Evolutionary conservation across 2,888 invertebrate species (phyloP), one percentile per base, ranked within the genome.

Genomic region (Willowsia nigromaculata): DNA sequence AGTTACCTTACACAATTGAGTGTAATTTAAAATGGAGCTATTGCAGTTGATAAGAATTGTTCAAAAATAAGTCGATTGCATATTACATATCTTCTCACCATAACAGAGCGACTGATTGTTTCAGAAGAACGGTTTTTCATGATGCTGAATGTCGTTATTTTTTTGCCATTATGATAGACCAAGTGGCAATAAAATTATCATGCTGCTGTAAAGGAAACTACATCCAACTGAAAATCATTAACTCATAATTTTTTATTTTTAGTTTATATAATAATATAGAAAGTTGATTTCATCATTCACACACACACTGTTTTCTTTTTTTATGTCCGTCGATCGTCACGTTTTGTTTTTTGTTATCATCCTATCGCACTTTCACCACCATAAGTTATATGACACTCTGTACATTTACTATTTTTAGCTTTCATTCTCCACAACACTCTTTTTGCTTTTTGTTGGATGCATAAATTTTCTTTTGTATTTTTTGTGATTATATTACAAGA

Each of bases 191-290:
- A n/a, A n/a, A n/a, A n/a, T n/a, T n/a, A n/a, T n/a, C n/a, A n/a
- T 37, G 37, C 37, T 37, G 37, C 37, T 37, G 37, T 50, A 18
- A 47, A 50, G 50, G 50, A 50, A n/a, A n/a, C n/a, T 5, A 18
- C 50, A 6, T 50, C 43, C 11, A 50, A 50, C 4, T 50, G 50
- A 50, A 50, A 50, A 18, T 50, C 50, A 50, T 50, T 50, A 50
- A 50, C 50, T 59, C 59, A 80, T 59, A 59, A 80, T 59, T 56
- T 80, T 78, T 80, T 62, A 43, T 81, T 81, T 62, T 81, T 43
- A 65, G 40, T 43, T 62, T 56, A 25, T 56, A 50, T 27, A 56
- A 47, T 27, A 56, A 81, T 43, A 65, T 62, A 81, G 81, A 62
- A 81, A 81, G 81, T 81, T 37, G 56, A 53, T 65, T 22, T 40